Conservation (phyloP, 2,113 vertebrate genomes). For the Callionymus lyra region DNA sequence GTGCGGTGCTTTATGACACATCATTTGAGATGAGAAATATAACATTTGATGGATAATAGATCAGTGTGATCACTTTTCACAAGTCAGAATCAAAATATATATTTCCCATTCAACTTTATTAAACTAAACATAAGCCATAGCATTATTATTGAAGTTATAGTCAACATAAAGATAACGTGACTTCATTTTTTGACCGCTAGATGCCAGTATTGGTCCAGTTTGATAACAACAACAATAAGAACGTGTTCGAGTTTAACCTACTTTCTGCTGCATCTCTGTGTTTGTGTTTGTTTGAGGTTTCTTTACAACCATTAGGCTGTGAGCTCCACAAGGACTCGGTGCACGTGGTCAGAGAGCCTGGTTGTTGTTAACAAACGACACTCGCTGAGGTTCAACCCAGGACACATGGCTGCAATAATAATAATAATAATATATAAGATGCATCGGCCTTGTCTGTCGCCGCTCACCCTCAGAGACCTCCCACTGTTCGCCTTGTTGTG, state of each 20-base stretch:
- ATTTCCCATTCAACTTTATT: too few relatives aligned
- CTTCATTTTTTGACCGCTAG: slow-evolving; percentile 16
- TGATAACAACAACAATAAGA: too few relatives aligned
- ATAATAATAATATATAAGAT: slow-evolving; percentile 2
- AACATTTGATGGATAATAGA: too few relatives aligned
- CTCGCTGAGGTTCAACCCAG: slow-evolving; percentile 8
- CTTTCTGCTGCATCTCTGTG: slow-evolving; percentile 14
- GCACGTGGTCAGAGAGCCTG: slow-evolving; percentile 15
- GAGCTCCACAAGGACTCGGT: slow-evolving; percentile 7
- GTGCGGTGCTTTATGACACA: too few relatives aligned
- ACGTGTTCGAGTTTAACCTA: slow-evolving; percentile 2
- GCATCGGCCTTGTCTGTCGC: slow-evolving; percentile 3
- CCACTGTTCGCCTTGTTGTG: too few relatives aligned
- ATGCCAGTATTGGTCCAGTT: slow-evolving; percentile 31
- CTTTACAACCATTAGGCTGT: slow-evolving; percentile 4
- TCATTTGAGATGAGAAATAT: too few relatives aligned
- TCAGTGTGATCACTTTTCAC: too few relatives aligned
- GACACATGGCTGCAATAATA: slow-evolving; percentile 5
- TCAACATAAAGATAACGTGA: too few relatives aligned
- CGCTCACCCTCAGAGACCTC: not conserved
- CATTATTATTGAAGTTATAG: too few relatives aligned
- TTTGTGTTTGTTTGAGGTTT: slow-evolving; percentile 4
- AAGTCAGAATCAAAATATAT: too few relatives aligned
- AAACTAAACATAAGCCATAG: too few relatives aligned
- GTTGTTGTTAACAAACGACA: slow-evolving; percentile 15